Base-by-base conservation (phyloP, 2,113 vertebrate genomes). In the Manacus vitellinus region DNA sequence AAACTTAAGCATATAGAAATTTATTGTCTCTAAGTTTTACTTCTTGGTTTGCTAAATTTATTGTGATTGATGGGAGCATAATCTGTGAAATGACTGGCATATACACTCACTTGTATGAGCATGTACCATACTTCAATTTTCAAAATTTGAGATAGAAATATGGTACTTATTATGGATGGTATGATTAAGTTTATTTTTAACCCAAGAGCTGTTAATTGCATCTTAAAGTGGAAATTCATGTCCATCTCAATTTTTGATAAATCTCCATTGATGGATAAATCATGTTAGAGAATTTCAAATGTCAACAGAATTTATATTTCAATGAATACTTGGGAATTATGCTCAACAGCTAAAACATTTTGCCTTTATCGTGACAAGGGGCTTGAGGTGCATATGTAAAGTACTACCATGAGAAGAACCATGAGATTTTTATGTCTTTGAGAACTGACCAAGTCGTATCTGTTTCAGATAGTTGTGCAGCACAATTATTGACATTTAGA, bases 211-310 rank as follows among this genome's bases (percentile, higher is more conserved):
- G 21, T 35, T 94, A 25, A 77, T 93, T 95, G 43, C 25, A 20
- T 95, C 83, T 83, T 92, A 91, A 95, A 96, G 88, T 91, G 51
- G 12, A 89, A 85, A 63, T 85, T 96, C 68, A 18, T 33, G 49
- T 58, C 39, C 78, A 79, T 85, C 72, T 97, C 65, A 81, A 78
- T 72, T 95, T 96, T 84, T 88, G 3, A 58, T 87, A 92, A 92
- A 43, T 94, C 56, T 85, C 41, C 54, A 88, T 68, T 85, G 55
- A 90, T 82, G 61, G 46, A 75, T 79, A 74, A 86, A 85, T 95
- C 56, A 62, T 81, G 16, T 92, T 89, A 84, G 71, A 93, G 55
- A 96, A 27, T 96, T 95, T 92, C 54, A 92, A 1, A 52, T 81
- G 56, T 77, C 49, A 63, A 21, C 21, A 78, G 39, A 75, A 51